phyloP scores from a whole-genome alignment of 2,113 vertebrate species.

The Trematocara marginatum region DNA sequence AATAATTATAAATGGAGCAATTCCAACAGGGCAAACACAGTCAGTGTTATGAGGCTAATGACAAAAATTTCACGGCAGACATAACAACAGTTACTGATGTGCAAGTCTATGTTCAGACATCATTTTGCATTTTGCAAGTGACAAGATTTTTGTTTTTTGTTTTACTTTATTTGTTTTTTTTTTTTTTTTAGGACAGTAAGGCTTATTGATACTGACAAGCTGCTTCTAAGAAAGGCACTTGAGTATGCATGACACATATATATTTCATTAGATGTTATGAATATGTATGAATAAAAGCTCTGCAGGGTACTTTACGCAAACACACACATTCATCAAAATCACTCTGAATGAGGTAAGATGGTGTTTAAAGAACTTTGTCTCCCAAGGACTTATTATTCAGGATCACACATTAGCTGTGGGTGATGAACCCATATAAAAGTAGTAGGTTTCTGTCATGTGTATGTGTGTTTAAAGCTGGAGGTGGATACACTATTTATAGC shows the following conservation, averaged over 20 bases:
- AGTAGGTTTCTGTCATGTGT: not conserved
- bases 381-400: slow-evolving; percentile 23
- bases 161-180: not conserved
- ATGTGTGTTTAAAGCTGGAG: not conserved
- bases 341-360: slow-evolving; percentile 19
- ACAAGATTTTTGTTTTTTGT: not conserved
- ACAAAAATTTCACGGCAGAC: not conserved
- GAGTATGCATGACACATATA: slow-evolving; percentile 38
- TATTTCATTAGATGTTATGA: slow-evolving; percentile 52
- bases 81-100: not conserved
- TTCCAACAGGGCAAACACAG: not conserved
- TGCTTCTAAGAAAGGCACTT: not conserved
- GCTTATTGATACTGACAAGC: slow-evolving; percentile 18
- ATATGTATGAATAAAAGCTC: slow-evolving; percentile 44
- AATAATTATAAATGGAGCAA: not conserved
- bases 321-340: slow-evolving; percentile 41
- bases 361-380: slow-evolving; percentile 37
- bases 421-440: slow-evolving; percentile 10
- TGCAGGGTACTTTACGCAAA: slow-evolving; percentile 35
- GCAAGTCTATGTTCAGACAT: not conserved
- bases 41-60: not conserved
- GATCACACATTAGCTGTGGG: slow-evolving; percentile 1
- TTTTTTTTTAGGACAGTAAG: not conserved
- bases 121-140: not conserved
- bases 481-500: slow-evolving; percentile 29